A percentile compares a stretch with the other conserved stretches of the same genome.
These are phyloP conservation scores for Theonella swinhoei DNA, from an alignment of 37 sponge, comb jelly and placozoan genomes.

Conservation along the genomic window DNA sequence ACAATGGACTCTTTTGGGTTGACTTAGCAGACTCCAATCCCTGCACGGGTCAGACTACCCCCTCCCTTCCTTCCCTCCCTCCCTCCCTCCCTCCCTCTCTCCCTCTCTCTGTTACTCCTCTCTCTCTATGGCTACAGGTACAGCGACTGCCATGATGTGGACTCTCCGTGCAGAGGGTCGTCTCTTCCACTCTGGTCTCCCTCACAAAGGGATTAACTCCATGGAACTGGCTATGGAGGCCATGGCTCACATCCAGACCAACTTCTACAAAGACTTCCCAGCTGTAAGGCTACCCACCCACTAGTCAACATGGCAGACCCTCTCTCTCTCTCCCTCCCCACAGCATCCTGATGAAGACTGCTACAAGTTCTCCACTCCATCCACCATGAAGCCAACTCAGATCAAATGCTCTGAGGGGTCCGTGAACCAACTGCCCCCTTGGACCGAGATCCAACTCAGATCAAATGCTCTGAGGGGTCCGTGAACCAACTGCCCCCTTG, in stretches of 20 bases:
- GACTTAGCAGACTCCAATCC: not conserved
- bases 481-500: constrained; percentile 78
- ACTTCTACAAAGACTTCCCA: constrained; percentile 71
- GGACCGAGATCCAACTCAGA: too few species aligned
- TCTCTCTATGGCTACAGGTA: constrained; percentile 5
- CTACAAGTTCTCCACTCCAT: constrained; percentile 73
- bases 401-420: too few species aligned
- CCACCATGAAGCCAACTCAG: too few species aligned
- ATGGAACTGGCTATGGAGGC: constrained; percentile 69
- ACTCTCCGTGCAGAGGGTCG: constrained; percentile 56
- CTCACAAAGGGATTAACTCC: constrained; percentile 81
- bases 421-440: too few species aligned
- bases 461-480: constrained; percentile 59
- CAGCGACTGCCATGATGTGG: constrained; percentile 71
- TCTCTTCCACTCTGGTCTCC: constrained; percentile 84
- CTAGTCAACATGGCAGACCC: not conserved
- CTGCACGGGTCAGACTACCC: not conserved
- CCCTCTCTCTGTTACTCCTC: not conserved
- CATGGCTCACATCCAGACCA: constrained; percentile 43
- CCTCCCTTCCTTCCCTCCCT: not conserved
- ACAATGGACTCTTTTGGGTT: constrained; percentile 67
- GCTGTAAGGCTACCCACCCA: constrained; percentile 32
- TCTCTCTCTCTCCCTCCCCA: constrained; percentile 3
- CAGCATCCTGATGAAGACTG: constrained; percentile 61
- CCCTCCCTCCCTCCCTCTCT: not conserved